Conservation (phyloP, 2,888 invertebrate genomes). For the Calliopum simillimum region DNA sequence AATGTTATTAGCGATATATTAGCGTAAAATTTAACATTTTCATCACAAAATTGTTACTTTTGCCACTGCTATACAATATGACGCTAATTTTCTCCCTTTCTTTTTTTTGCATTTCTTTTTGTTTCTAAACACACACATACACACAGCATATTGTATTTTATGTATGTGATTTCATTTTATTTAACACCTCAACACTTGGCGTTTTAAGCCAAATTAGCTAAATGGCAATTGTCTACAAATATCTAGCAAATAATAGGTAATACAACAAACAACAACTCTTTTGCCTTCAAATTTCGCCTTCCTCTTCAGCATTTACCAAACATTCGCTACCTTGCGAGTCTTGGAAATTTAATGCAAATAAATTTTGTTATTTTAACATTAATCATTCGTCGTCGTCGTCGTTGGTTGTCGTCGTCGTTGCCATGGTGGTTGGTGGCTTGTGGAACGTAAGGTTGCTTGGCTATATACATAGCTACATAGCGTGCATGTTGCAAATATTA, state of each 20-base stretch:
- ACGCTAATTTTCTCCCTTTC: too few species aligned
- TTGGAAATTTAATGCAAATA: slow-evolving; percentile 48
- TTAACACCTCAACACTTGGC: slow-evolving; percentile 4
- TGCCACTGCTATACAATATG: too few species aligned
- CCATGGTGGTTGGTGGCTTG: too few species aligned
- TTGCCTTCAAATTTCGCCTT: neutral
- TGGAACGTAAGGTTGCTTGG: slow-evolving; percentile 43
- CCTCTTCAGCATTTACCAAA: neutral
- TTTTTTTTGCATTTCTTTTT: too few species aligned
- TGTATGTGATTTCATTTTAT: too few species aligned
- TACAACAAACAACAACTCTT: neutral
- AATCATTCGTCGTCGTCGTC: slow-evolving; percentile 40
- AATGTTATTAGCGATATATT: too few species aligned
- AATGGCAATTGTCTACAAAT: neutral
- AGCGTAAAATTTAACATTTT: too few species aligned
- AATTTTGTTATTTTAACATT: slow-evolving; percentile 45
- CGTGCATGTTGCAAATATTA: slow-evolving; percentile 62
- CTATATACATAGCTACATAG: too few species aligned
- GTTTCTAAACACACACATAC: too few species aligned
- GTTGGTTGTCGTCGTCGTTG: neutral
- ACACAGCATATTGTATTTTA: too few species aligned
- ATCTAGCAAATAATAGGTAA: neutral
- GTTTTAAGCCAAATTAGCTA: slow-evolving; percentile 20
- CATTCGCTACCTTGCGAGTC: neutral
- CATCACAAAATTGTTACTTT: too few species aligned